Conservation (phyloP, 2,888 invertebrate species). For the Drosophila limbata region DNA sequence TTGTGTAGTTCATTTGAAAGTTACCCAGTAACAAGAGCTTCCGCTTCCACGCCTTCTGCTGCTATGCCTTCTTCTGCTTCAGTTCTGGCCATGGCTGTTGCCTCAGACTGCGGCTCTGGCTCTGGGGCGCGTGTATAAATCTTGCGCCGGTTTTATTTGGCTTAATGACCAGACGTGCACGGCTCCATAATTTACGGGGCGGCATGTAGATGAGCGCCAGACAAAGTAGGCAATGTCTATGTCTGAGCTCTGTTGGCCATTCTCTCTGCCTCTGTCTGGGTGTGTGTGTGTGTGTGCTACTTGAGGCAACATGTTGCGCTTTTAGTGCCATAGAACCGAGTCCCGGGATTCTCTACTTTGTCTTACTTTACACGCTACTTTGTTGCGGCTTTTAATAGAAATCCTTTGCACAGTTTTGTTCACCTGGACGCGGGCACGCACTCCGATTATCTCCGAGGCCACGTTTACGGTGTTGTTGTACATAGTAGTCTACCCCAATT, state of each 20-base stretch:
- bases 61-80: not conserved
- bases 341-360: slow-evolving; percentile 65
- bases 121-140: slow-evolving; percentile 77
- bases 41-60: slow-evolving; percentile 25
- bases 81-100: slow-evolving; percentile 17
- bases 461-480: not conserved
- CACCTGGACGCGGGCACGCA: slow-evolving; percentile 52
- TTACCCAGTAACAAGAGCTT: slow-evolving; percentile 48
- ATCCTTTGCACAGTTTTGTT: slow-evolving; percentile 65
- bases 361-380: slow-evolving; percentile 77
- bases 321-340: slow-evolving; percentile 55
- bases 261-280: slow-evolving; percentile 7
- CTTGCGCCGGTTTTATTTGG: slow-evolving; percentile 84
- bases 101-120: slow-evolving; percentile 30
- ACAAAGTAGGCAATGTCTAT: slow-evolving; percentile 73
- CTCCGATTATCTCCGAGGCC: slow-evolving; percentile 46
- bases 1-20: slow-evolving; percentile 68
- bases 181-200: slow-evolving; percentile 81
- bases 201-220: slow-evolving; percentile 74
- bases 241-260: slow-evolving; percentile 35
- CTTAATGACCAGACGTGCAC: slow-evolving; percentile 85
- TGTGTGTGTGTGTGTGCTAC: slow-evolving; percentile 44
- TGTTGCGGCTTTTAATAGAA: slow-evolving; percentile 77
- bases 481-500: slow-evolving; percentile 30
- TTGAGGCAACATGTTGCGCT: slow-evolving; percentile 78